Evolutionary conservation across 2,888 invertebrate species (phyloP), one percentile per base, ranked within the genome.

Genomic region (Drosophila falleni): DNA sequence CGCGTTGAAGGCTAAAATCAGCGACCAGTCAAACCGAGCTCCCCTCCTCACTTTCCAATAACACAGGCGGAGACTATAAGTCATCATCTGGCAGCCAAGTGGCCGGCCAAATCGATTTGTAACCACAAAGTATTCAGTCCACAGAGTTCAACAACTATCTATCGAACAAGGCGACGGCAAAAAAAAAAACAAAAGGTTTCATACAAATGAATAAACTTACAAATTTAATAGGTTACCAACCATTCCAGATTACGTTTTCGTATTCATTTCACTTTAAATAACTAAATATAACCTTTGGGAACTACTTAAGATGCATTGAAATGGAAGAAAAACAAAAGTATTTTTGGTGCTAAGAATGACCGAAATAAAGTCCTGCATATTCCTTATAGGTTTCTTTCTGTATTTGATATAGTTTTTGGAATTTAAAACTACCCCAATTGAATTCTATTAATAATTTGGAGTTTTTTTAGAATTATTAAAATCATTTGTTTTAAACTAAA

Each of bases 1-100:
- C 66, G 71, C 70, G 67, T 80, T 59, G 71, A 85, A 56, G 63
- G 78, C 78, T 71, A 53, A 85, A 83, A 77, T 74, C 63, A 72
- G 55, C 75, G 63, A 47, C 49, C 63, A 54, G 19, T 19, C 42
- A 29, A 51, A 41, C 8, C 29, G 16, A 39, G 26, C 15, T 10
- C 15, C n/a, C 10, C 15, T 23, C 4, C 15, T 23, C 4, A 3
- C 23, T 23, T 4, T 4, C 23, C 29, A 29, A 29, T 29, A 5
- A 29, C 29, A 5, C 8, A 29, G 29, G 1, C 29, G 8, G 4
- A 29, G 19, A 35, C 35, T 46, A 16, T 13, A 46, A 39, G 56
- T 46, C 29, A 31, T 33, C 39, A 39, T 41, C 55, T 60, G 69
- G 46, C 62, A 42, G 31, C 37, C 42, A 66, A 70, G 54, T 55